phyloP scores from a whole-genome alignment of 2,797 vertebrate genomes.

The Merluccius polli region DNA sequence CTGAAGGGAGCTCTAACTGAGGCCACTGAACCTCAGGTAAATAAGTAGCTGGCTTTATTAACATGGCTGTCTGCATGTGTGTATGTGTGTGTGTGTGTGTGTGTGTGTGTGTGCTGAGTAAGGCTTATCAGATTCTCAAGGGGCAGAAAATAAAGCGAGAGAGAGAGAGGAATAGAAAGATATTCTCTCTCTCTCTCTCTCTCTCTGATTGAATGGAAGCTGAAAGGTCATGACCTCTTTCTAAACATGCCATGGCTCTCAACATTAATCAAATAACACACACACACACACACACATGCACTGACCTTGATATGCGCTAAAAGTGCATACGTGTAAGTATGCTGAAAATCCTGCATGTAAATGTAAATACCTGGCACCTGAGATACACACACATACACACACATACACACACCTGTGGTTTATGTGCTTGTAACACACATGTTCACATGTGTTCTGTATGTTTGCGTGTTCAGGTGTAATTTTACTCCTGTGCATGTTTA shows the following conservation, averaged over 20 bases:
- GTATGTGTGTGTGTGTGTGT: slow-evolving; percentile 35
- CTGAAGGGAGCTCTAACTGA: slow-evolving; percentile 78
- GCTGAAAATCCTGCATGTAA: slow-evolving; percentile 42
- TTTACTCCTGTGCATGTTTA: no score
- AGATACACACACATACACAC: slow-evolving; percentile 47
- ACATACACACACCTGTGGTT: slow-evolving; percentile 5
- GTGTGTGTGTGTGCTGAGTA: slow-evolving; percentile 11
- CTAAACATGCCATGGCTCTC: slow-evolving; percentile 70
- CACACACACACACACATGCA: slow-evolving; percentile 18
- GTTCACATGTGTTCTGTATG: not conserved
- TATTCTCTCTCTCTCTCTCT: slow-evolving; percentile 30
- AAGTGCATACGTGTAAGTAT: not conserved
- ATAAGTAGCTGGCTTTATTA: slow-evolving; percentile 19
- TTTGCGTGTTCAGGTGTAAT: not conserved
- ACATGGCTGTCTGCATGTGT: slow-evolving; percentile 26
- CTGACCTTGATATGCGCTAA: slow-evolving; percentile 34
- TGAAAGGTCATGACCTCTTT: slow-evolving; percentile 70
- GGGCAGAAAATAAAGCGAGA: slow-evolving; percentile 28
- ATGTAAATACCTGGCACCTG: slow-evolving; percentile 1
- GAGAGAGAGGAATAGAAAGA: slow-evolving; percentile 36
- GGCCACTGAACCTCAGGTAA: slow-evolving; percentile 62
- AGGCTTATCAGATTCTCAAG: slow-evolving; percentile 11
- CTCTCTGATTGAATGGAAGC: slow-evolving; percentile 71
- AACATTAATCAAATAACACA: slow-evolving; percentile 71
- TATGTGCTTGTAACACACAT: not conserved